Evolutionary conservation across 2,888 invertebrate genomes (phyloP), one percentile per base, ranked within the genome.

Genomic region (Latrodectus elegans): DNA sequence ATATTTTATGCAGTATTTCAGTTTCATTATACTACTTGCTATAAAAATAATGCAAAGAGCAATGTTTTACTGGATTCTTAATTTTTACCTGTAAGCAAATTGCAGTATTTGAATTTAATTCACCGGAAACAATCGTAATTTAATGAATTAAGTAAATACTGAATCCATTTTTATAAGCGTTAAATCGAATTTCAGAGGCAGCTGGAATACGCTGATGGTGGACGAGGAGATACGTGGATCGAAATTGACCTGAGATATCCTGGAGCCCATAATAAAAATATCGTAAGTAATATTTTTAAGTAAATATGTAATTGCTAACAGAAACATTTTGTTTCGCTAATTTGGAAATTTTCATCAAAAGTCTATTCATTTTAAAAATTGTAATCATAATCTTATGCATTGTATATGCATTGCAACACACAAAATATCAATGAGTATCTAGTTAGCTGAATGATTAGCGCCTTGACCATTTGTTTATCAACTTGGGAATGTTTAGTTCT

Each of bases 211-310:
- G 94, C 93, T 90, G 97, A 97, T 92, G 96, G 96, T 76, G 96
- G 96, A 90, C 94, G 95, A 91, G 97, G 97, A 91, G 97, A 98
- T 91, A 98, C 98, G 0, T 94, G 95, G 26, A 94, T 98, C n/a
- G 97, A 97, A 93, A 95, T 97, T 17, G 97, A 97, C 91, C 92
- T 98, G 78, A 93, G 96, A n/a, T 95, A 98, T 92, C 97, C 97
- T 0, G 97, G 97, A 0, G 95, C 94, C 90, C 94, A 96, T 90
- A 96, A 97, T 92, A 93, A 95, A 26, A 97, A 97, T 92, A 67
- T 90, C 17, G 90, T 90, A 84, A 77, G 89, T 84, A 60, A 2
- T n/a, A 1, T 4, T 74, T 60, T 55, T 60, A 26, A 9, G 26
- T 17, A 22, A 38, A 38, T 38, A 38, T 38, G 38, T 4, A 38